Percentiles rank a stretch among this genome's conserved stretches.
Evolutionary conservation across 2,888 invertebrate species (phyloP).

Genomic region (Trachelus troglodyta): DNA sequence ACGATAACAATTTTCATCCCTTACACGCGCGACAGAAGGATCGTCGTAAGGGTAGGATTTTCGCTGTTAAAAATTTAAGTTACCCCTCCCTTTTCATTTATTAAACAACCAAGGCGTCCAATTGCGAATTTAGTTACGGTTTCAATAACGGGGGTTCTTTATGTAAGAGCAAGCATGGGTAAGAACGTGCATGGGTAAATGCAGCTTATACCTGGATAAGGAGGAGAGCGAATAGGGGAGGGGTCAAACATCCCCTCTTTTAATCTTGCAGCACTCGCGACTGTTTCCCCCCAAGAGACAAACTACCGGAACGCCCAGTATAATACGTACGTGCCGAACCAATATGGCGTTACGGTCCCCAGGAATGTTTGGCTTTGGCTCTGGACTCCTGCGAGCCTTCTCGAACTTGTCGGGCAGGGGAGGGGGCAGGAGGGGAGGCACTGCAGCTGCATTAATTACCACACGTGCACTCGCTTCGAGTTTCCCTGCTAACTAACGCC

Average conservation of each 20-base stretch:
- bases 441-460: slow-evolving; percentile 43
- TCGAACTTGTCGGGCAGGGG: slow-evolving; percentile 35
- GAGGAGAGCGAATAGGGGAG: background rate
- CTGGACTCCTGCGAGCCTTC: slow-evolving; percentile 23
- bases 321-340: slow-evolving; percentile 42
- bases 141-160: no score
- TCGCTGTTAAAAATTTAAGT: no score
- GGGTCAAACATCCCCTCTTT: slow-evolving; percentile 22
- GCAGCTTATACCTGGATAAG: no score
- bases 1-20: no score
- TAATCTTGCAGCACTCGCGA: slow-evolving; percentile 23
- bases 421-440: slow-evolving; percentile 17
- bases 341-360: slow-evolving; percentile 31
- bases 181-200: no score
- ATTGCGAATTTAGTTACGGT: no score
- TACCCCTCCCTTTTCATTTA: no score
- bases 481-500: background rate
- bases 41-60: no score
- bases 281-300: slow-evolving; percentile 21
- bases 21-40: no score
- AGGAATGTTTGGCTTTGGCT: slow-evolving; percentile 44
- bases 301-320: slow-evolving; percentile 19
- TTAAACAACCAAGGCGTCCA: no score
- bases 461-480: slow-evolving; percentile 20
- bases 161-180: no score